These are phyloP conservation scores for Pipistrellus kuhlii DNA, from an alignment of 2,797 vertebrate species.

Conservation along the genomic window DNA sequence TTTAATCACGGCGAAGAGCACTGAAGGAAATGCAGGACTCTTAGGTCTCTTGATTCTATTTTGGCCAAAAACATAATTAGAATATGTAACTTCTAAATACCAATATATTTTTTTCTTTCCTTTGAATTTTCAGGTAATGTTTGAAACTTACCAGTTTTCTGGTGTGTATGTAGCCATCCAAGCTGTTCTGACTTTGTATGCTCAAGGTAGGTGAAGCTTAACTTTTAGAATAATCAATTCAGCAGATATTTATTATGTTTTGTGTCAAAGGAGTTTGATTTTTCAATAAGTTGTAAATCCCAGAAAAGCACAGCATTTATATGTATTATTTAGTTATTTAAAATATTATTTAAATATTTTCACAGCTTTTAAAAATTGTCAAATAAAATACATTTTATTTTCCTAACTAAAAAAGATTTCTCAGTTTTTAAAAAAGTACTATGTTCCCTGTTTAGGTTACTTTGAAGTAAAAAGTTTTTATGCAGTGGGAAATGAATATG, in stretches of 20 bases:
- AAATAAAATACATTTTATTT: constrained; percentile 47
- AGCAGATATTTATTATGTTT: not conserved
- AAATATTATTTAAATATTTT: constrained; percentile 25
- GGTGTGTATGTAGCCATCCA: constrained; percentile 95
- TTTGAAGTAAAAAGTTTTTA: constrained; percentile 38
- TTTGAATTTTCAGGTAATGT: constrained; percentile 91
- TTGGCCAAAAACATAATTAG: constrained; percentile 13
- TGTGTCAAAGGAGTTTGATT: constrained; percentile 11
- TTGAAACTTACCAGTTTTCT: constrained; percentile 95
- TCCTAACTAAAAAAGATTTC: constrained; percentile 9
- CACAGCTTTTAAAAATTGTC: constrained; percentile 24
- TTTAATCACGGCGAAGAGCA: not conserved
- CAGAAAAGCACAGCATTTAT: constrained; percentile 14
- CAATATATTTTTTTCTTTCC: not conserved
- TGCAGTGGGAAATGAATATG: not conserved
- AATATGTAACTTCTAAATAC: constrained; percentile 35
- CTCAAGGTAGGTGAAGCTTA: constrained; percentile 90
- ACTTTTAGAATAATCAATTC: constrained; percentile 44
- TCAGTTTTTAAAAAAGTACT: not conserved
- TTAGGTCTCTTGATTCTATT: not conserved
- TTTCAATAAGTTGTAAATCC: constrained; percentile 32
- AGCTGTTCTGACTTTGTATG: constrained; percentile 94
- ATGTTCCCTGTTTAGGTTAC: not conserved
- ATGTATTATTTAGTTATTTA: not conserved
- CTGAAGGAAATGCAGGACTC: not conserved